A percentile compares a stretch with the other conserved stretches of the same genome.
phyloP scores from a whole-genome alignment of 2,888 invertebrate species.

The Agrochola macilenta region DNA sequence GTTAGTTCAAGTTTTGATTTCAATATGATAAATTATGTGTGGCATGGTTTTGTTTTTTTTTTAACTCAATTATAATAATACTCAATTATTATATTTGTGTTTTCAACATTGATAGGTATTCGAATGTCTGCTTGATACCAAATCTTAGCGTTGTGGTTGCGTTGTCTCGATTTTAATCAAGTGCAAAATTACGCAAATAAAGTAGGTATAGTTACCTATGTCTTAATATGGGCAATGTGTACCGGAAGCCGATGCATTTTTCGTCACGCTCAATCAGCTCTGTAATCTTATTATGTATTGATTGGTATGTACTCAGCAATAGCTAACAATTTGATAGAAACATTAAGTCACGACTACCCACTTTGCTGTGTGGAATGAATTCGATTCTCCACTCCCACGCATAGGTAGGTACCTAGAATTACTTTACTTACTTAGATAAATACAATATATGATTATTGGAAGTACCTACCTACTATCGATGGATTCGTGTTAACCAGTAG shows the following conservation, averaged over 20 bases:
- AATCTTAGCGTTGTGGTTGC: constrained; percentile 15
- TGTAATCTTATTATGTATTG: constrained; percentile 70
- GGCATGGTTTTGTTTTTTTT: constrained; percentile 43
- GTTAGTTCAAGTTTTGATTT: constrained; percentile 73
- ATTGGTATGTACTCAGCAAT: constrained; percentile 49
- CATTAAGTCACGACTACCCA: constrained; percentile 55
- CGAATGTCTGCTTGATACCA: neutral
- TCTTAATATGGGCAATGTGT: constrained; percentile 43
- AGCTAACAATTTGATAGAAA: constrained; percentile 51
- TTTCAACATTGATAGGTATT: constrained; percentile 1
- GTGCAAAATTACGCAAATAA: constrained; percentile 25
- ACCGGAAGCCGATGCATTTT: constrained; percentile 64
- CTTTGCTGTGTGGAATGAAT: constrained; percentile 52
- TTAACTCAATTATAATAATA: no score
- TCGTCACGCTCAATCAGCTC: constrained; percentile 69
- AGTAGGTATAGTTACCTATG: constrained; percentile 36
- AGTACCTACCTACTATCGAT: neutral
- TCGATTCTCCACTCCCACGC: constrained; percentile 58
- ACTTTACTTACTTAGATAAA: constrained; percentile 29
- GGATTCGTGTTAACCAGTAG: neutral
- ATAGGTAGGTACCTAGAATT: constrained; percentile 7
- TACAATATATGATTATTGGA: constrained; percentile 23
- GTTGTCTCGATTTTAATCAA: constrained; percentile 25
- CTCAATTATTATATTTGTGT: constrained; percentile 7
- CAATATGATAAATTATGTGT: neutral